Conservation (phyloP, 2,888 invertebrate genomes). For the Coremacera marginata region DNA sequence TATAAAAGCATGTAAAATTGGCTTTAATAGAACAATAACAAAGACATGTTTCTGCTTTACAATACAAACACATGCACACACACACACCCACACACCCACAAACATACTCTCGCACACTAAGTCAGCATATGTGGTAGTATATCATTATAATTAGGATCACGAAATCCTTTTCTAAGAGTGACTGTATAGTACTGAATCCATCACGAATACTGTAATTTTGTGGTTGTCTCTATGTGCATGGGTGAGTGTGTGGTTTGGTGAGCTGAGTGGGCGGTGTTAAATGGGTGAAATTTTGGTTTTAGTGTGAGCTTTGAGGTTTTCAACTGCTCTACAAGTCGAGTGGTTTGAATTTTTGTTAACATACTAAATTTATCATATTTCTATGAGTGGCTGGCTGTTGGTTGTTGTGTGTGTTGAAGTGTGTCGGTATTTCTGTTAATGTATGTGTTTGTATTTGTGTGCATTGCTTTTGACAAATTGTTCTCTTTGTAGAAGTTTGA, state of each 20-base stretch:
- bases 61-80: background rate
- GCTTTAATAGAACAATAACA: background rate
- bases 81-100: background rate
- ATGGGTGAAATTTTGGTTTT: background rate
- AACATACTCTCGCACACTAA: background rate
- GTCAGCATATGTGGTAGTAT: constrained; percentile 23
- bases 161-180: constrained; percentile 12
- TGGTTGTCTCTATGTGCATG: background rate
- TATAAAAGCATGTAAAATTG: background rate
- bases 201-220: constrained; percentile 34
- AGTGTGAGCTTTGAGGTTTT: background rate
- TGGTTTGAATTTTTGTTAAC: background rate
- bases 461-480: constrained; percentile 34
- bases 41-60: background rate
- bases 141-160: constrained; percentile 41
- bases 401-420: background rate
- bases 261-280: background rate
- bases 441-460: background rate
- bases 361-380: constrained; percentile 23
- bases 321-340: background rate
- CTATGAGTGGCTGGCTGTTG: background rate
- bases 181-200: constrained; percentile 12
- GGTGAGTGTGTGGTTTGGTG: background rate
- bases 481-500: constrained; percentile 20
- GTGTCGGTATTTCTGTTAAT: background rate